phyloP scores from a whole-genome alignment of 2,113 vertebrate genomes.

The Aptenodytes patagonicus region DNA sequence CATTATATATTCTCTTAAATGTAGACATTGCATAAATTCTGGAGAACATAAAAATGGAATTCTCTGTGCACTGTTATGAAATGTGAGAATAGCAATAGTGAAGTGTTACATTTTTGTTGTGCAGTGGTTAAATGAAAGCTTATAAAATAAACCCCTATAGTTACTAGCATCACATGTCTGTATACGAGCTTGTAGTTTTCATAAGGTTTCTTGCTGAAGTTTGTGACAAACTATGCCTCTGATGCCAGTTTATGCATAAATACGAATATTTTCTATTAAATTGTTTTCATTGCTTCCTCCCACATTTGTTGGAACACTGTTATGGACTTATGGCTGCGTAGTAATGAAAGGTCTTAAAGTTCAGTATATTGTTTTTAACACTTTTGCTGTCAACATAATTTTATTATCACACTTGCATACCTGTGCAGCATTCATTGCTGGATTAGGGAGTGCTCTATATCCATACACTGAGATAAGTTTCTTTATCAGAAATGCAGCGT shows the following conservation, averaged over 20 bases:
- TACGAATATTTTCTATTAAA: not conserved
- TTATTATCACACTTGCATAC: not conserved
- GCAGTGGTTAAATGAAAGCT: constrained; percentile 26
- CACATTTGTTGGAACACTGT: not conserved
- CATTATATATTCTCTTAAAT: not conserved
- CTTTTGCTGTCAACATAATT: not conserved
- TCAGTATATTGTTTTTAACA: not conserved
- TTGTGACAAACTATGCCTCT: not conserved
- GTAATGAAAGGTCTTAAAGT: not conserved
- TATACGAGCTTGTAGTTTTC: not conserved
- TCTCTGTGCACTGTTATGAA: constrained; percentile 28
- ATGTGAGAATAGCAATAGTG: constrained; percentile 16
- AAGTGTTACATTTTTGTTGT: constrained; percentile 56
- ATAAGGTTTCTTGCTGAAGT: not conserved
- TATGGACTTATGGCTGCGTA: not conserved
- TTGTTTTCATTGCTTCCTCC: not conserved
- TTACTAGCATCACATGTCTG: not conserved
- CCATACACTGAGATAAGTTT: not conserved
- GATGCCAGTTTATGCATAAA: not conserved
- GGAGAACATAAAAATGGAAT: not conserved
- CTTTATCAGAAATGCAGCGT: not conserved
- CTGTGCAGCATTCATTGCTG: not conserved
- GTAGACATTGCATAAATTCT: not conserved
- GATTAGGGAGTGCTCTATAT: not conserved
- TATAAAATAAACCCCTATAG: constrained; percentile 40